These are phyloP conservation scores for Chaetura pelagica DNA, from an alignment of 2,113 vertebrate species.

Conservation along the genomic window DNA sequence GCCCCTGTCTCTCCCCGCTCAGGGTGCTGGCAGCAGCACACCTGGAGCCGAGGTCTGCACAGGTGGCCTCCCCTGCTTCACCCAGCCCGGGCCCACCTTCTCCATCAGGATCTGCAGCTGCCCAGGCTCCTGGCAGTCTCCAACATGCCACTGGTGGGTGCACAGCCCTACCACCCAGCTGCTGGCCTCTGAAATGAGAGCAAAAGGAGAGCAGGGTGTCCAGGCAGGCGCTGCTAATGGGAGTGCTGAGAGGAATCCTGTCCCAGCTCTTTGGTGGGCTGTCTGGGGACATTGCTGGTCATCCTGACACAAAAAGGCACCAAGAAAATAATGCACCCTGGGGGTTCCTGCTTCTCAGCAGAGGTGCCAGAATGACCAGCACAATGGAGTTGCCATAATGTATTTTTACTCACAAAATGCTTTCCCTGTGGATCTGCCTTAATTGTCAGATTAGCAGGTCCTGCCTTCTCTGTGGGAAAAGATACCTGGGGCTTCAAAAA, in stretches of 20 bases:
- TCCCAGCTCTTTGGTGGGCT: too few relatives aligned
- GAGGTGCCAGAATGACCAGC: background rate
- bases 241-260: background rate
- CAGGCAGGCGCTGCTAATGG: background rate
- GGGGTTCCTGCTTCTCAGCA: background rate
- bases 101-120: constrained; percentile 82
- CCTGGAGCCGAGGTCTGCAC: constrained; percentile 89
- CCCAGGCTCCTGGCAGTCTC: constrained; percentile 82
- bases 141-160: constrained; percentile 89
- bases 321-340: background rate
- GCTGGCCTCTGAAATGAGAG: background rate
- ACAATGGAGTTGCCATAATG: rapidly evolving
- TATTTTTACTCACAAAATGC: background rate
- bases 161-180: background rate
- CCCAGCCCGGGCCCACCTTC: constrained; percentile 90
- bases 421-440: background rate
- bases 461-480: background rate
- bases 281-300: background rate
- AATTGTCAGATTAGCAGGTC: background rate
- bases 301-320: background rate
- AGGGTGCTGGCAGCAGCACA: constrained; percentile 89
- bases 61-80: constrained; percentile 91
- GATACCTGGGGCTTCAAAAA: background rate
- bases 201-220: background rate
- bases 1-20: background rate